A percentile compares a stretch with the other conserved stretches of the same genome.
phyloP scores from a whole-genome alignment of 2,888 invertebrate genomes.

The Notodonta ziczac region DNA sequence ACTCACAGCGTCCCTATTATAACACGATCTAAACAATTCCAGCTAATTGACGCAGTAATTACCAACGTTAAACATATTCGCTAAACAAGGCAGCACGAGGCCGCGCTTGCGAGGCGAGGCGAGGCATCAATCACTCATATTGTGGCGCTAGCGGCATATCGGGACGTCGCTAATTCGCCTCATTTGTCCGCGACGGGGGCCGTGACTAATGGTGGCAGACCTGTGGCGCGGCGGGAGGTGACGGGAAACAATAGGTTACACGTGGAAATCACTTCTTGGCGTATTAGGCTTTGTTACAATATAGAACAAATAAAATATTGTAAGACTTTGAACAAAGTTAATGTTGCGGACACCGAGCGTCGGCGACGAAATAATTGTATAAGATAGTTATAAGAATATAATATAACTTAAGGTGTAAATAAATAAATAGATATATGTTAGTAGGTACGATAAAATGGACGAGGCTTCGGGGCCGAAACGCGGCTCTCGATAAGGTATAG shows the following conservation, averaged over 20 bases:
- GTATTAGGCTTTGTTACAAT: too few species aligned
- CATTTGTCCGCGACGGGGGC: slow-evolving; percentile 30
- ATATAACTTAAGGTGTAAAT: too few species aligned
- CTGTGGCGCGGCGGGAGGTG: slow-evolving; percentile 6
- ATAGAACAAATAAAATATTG: too few species aligned
- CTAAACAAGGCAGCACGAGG: neutral
- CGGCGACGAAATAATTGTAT: too few species aligned
- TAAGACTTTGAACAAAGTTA: too few species aligned
- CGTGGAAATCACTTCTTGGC: neutral
- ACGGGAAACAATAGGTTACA: neutral
- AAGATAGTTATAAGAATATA: too few species aligned
- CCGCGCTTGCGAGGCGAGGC: neutral
- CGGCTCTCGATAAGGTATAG: too few species aligned
- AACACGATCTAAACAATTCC: neutral
- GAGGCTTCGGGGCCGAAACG: too few species aligned
- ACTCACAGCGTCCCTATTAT: neutral
- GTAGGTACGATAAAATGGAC: too few species aligned
- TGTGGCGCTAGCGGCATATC: slow-evolving; percentile 8
- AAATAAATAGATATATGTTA: too few species aligned
- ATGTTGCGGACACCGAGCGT: too few species aligned
- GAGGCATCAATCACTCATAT: slow-evolving; percentile 4
- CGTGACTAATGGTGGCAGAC: slow-evolving; percentile 8
- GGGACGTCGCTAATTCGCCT: slow-evolving; percentile 27
- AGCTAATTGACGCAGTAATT: slow-evolving; percentile 2
- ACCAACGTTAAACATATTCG: neutral